Conservation (phyloP, 2,888 invertebrate species). For the Parnassius smintheus region DNA sequence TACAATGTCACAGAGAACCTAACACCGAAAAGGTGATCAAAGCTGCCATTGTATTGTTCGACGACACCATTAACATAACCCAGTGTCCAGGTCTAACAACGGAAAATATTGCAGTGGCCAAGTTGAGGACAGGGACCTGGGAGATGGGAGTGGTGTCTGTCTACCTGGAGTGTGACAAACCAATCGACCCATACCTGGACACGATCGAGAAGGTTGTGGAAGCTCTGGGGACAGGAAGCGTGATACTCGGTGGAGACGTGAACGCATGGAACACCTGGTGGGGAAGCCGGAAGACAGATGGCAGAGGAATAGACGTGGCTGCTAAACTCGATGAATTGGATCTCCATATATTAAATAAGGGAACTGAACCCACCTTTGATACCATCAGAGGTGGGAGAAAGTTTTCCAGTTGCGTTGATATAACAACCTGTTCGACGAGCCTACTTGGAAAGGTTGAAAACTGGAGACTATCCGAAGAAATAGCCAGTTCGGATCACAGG, state of each 20-base stretch:
- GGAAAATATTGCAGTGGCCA: too few species aligned
- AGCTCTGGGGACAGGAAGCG: neutral
- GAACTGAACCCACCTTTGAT: too few species aligned
- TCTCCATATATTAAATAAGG: too few species aligned
- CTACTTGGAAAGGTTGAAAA: too few species aligned
- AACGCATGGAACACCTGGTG: neutral
- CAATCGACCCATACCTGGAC: neutral
- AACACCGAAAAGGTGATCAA: neutral
- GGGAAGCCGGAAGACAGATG: too few species aligned
- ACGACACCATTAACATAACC: neutral
- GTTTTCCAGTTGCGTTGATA: slow-evolving; percentile 38
- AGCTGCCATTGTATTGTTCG: neutral
- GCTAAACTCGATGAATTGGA: too few species aligned
- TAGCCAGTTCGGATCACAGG: too few species aligned
- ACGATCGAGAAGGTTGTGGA: neutral
- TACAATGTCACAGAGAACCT: neutral
- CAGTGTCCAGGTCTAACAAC: neutral
- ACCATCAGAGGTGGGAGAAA: too few species aligned
- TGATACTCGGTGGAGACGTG: neutral
- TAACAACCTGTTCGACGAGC: slow-evolving; percentile 28
- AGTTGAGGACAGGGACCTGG: too few species aligned
- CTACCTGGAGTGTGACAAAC: neutral
- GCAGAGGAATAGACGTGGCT: too few species aligned
- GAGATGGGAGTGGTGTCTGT: neutral
- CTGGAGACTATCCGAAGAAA: too few species aligned